Evolutionary conservation across 2,888 invertebrate species (phyloP).

Genomic region (Troilus luridus): DNA sequence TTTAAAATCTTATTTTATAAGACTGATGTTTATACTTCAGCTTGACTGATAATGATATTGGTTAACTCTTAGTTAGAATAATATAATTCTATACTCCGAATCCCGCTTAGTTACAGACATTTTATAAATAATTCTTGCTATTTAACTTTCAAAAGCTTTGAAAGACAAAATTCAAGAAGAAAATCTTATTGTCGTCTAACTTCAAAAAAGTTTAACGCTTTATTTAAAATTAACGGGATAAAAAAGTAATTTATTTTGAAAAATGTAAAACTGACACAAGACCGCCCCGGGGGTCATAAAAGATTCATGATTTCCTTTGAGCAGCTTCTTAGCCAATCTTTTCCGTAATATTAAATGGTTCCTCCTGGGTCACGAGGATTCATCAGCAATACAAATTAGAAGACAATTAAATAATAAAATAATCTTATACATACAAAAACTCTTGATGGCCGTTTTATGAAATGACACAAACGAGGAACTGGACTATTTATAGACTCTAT

Average conservation of each 20-base stretch:
- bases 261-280: background rate
- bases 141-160: background rate
- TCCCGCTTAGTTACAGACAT: background rate
- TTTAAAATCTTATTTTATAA: too few species aligned
- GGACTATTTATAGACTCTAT: too few species aligned
- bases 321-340: background rate
- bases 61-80: background rate
- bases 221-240: background rate
- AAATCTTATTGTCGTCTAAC: background rate
- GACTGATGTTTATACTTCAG: too few species aligned
- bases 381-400: background rate
- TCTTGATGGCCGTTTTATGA: too few species aligned
- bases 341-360: background rate
- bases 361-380: background rate
- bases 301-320: constrained; percentile 6
- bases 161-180: background rate
- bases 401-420: background rate
- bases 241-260: constrained; percentile 35
- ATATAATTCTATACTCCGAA: background rate
- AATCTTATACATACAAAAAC: too few species aligned
- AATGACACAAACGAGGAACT: too few species aligned
- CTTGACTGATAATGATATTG: background rate
- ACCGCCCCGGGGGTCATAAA: background rate
- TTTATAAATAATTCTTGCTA: constrained; percentile 16
- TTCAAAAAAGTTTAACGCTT: background rate